These are phyloP conservation scores for Dicaeum eximium DNA, from an alignment of 2,113 vertebrate genomes.

Conservation along the genomic window DNA sequence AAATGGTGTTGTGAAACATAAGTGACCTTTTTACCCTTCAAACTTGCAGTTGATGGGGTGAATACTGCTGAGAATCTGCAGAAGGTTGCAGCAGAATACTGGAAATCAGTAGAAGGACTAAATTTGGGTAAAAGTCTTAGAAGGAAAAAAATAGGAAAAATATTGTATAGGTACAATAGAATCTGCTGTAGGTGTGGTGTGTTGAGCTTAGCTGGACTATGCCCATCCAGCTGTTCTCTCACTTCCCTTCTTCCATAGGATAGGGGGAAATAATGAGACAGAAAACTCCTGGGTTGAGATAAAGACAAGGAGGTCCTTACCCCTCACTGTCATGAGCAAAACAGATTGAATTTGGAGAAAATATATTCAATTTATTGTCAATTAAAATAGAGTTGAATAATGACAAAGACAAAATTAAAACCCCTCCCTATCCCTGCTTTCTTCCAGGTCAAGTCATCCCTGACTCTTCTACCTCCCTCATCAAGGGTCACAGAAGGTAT, in stretches of 20 bases:
- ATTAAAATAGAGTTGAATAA: neutral
- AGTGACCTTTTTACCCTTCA: neutral
- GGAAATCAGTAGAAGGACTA: neutral
- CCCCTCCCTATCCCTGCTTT: neutral
- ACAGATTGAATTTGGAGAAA: neutral
- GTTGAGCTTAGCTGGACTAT: neutral
- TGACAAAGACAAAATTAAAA: neutral
- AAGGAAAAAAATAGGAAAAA: neutral
- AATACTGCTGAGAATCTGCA: neutral
- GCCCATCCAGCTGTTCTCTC: neutral
- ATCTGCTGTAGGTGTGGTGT: neutral
- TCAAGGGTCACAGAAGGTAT: neutral
- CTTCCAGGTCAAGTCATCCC: neutral
- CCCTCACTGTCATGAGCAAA: neutral
- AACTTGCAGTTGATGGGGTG: neutral
- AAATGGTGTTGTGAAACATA: neutral
- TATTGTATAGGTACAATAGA: neutral
- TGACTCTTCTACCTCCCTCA: accelerated
- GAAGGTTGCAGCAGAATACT: neutral
- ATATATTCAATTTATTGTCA: neutral
- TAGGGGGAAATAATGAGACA: neutral
- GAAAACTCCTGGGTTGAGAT: neutral
- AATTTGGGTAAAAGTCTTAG: neutral
- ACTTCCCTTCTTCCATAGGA: neutral
- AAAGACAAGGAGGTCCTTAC: neutral